Conservation (phyloP, 2,113 vertebrate genomes). For the Rhinoptilus africanus region DNA sequence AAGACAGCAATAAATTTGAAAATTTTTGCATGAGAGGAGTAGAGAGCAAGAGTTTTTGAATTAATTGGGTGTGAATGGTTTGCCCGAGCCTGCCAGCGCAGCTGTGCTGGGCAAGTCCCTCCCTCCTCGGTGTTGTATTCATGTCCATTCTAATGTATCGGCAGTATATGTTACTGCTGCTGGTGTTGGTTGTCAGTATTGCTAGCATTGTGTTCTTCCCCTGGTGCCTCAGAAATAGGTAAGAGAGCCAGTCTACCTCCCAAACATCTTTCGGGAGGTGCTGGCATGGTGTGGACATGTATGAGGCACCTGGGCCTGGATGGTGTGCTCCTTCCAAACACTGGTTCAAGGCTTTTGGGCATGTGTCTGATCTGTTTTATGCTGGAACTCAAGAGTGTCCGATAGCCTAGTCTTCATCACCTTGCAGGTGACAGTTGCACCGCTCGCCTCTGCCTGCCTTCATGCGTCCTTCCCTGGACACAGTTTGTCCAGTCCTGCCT, state of each 20-base stretch:
- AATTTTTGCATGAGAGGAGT: background rate
- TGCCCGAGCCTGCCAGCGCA: fast-evolving
- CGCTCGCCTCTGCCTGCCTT: fast-evolving
- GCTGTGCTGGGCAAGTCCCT: no score
- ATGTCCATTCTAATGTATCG: fast-evolving
- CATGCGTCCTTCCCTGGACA: fast-evolving
- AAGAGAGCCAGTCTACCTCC: background rate
- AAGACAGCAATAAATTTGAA: background rate
- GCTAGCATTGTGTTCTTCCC: fast-evolving
- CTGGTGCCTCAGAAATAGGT: no score
- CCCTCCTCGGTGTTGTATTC: background rate
- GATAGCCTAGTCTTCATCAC: background rate
- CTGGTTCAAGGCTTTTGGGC: fast-evolving
- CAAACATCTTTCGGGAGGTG: background rate
- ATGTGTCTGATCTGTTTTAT: fast-evolving
- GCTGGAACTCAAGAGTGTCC: no score
- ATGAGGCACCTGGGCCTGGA: background rate
- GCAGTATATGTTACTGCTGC: fast-evolving
- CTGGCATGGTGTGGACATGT: fast-evolving
- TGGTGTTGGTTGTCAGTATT: fast-evolving
- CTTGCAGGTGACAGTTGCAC: fast-evolving
- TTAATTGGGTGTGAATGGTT: background rate
- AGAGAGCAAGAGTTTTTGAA: background rate
- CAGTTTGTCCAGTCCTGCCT: fast-evolving
- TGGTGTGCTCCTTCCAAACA: background rate